Evolutionary conservation across 2,113 vertebrate genomes (phyloP).

Genomic region (pig (Sus scrofa)): T2T-Sscrofa CM000819.6:109263501-109264000

Average conservation of each 20-base stretch:
- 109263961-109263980: slow-evolving; percentile 81
- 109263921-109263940: slow-evolving; percentile 74
- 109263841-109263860: background rate
- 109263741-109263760: slow-evolving; percentile 50
- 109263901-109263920: slow-evolving; percentile 68
- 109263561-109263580: background rate
- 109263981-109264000: slow-evolving; percentile 81
- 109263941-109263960: slow-evolving; percentile 76
- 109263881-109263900: slow-evolving; percentile 67
- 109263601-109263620: slow-evolving; percentile 6
- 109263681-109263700: background rate
- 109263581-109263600: background rate
- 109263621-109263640: background rate
- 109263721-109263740: slow-evolving; percentile 47
- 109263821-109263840: background rate
- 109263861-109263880: slow-evolving; percentile 54
- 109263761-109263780: slow-evolving; percentile 61
- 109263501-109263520: background rate
- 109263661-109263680: background rate
- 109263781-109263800: slow-evolving; percentile 32
- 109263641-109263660: background rate
- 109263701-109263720: background rate
- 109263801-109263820: slow-evolving; percentile 55
- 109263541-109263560: background rate
- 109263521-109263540: background rate